Conservation (phyloP, 2,113 vertebrate species). For the Clarias magur region DNA sequence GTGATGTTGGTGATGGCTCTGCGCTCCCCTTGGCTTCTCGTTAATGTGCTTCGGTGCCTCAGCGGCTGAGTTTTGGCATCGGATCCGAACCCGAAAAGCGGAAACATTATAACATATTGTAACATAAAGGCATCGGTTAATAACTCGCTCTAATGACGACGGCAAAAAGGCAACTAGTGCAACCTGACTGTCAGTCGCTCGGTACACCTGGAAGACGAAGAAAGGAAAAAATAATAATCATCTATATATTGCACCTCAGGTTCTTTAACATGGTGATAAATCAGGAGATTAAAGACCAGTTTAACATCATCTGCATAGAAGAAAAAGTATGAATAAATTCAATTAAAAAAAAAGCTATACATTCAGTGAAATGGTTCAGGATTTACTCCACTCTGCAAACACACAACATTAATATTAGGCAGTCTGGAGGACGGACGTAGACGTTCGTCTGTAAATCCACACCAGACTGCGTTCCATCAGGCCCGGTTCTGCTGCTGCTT, state of each 20-base stretch:
- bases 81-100: slow-evolving; percentile 38
- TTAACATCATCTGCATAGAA: slow-evolving; percentile 49
- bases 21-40: slow-evolving; percentile 67
- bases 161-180: slow-evolving; percentile 28
- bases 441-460: neutral
- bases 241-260: slow-evolving; percentile 44
- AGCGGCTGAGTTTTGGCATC: slow-evolving; percentile 56
- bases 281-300: slow-evolving; percentile 7
- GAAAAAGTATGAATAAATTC: slow-evolving; percentile 3
- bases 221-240: neutral
- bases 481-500: too few species aligned
- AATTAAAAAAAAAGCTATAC: neutral
- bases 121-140: slow-evolving; percentile 47
- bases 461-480: too few species aligned
- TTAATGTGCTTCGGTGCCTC: slow-evolving; percentile 63
- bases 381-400: neutral
- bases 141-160: neutral
- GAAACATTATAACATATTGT: slow-evolving; percentile 19
- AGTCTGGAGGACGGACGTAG: neutral
- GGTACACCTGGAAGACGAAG: slow-evolving; percentile 32
- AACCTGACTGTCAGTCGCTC: neutral
- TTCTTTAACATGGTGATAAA: slow-evolving; percentile 44
- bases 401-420: neutral
- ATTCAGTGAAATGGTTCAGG: neutral
- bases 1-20: slow-evolving; percentile 63